These are phyloP conservation scores for Pogona vitticeps DNA, from an alignment of 2,113 vertebrate species.

Conservation along the genomic window DNA sequence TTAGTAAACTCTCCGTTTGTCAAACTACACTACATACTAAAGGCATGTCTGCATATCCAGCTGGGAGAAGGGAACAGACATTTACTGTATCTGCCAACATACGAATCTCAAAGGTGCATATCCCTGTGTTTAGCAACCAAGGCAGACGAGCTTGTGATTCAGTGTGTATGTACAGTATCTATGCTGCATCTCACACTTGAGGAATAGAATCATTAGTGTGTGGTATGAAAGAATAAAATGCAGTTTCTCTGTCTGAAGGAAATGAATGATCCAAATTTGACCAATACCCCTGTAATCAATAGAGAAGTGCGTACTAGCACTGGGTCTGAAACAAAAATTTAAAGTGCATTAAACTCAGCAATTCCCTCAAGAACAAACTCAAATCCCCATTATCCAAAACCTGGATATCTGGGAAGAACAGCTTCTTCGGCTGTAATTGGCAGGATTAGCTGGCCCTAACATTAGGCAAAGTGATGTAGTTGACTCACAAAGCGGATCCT, in stretches of 20 bases:
- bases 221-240: neutral
- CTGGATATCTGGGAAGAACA: neutral
- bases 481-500: no score
- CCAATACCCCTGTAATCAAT: neutral
- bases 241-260: conserved; percentile 5
- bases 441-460: neutral
- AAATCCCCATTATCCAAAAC: neutral
- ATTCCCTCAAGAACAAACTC: neutral
- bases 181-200: no score
- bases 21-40: neutral
- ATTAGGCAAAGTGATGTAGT: no score
- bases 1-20: neutral
- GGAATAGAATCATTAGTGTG: no score
- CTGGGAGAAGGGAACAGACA: neutral
- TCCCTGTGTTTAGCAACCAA: neutral
- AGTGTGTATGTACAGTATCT: neutral
- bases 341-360: conserved; percentile 37
- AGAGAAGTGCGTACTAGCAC: neutral
- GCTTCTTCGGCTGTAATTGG: no score
- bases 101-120: neutral
- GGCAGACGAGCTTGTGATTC: neutral
- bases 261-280: conserved; percentile 12
- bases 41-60: neutral
- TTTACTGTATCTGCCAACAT: neutral
- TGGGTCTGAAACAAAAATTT: conserved; percentile 20